These are phyloP conservation scores for Watsonalla cultraria DNA, from an alignment of 2,888 invertebrate genomes.

Conservation along the genomic window DNA sequence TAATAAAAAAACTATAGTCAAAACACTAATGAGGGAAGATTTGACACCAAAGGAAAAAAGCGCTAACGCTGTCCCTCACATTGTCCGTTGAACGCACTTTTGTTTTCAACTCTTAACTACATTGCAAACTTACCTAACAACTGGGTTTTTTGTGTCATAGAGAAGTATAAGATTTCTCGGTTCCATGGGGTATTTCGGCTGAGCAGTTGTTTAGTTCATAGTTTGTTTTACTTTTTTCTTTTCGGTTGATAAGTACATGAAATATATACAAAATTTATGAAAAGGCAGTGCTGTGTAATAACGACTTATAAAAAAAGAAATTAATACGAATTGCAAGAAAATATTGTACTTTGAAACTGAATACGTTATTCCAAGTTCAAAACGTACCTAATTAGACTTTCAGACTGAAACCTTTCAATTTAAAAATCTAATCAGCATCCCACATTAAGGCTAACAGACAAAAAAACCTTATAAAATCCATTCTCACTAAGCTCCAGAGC, in stretches of 20 bases:
- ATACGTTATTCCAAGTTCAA: neutral
- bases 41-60: neutral
- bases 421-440: neutral
- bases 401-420: neutral
- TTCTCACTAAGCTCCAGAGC: constrained; percentile 10
- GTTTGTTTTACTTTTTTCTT: neutral
- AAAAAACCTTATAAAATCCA: constrained; percentile 17
- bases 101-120: constrained; percentile 2
- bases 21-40: neutral
- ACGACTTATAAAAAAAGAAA: no score
- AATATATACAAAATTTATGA: no score
- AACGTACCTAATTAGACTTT: neutral
- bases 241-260: no score
- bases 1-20: neutral
- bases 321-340: no score
- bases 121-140: neutral
- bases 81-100: neutral
- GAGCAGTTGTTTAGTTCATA: neutral
- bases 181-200: neutral
- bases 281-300: no score
- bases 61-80: neutral
- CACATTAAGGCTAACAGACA: neutral
- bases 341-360: neutral
- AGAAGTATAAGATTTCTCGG: neutral
- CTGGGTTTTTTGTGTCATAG: neutral